Percentiles rank a stretch among this genome's conserved stretches.
phyloP scores from a whole-genome alignment of 2,797 vertebrate genomes.

The Trematomus bernacchii region DNA sequence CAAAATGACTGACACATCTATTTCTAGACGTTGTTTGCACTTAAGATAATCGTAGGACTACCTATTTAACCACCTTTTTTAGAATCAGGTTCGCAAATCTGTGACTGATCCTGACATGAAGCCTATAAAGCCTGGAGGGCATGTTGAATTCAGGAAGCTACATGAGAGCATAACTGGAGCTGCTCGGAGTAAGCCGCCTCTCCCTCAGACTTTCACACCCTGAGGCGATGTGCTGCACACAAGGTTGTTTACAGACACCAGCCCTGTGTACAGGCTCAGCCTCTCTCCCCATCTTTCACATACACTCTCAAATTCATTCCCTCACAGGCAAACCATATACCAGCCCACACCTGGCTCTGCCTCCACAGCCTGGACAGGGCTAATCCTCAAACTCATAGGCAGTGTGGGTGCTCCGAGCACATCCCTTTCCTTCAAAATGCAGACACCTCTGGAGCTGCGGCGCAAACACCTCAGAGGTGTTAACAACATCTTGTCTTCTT shows the following conservation, averaged over 20 bases:
- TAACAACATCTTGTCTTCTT: constrained; percentile 20
- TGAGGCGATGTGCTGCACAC: constrained; percentile 70
- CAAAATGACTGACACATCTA: neutral
- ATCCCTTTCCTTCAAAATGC: constrained; percentile 65
- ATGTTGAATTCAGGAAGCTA: constrained; percentile 65
- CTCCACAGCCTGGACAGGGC: constrained; percentile 47
- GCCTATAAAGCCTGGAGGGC: constrained; percentile 57
- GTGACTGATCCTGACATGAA: constrained; percentile 56
- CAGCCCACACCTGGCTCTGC: constrained; percentile 64
- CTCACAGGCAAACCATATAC: constrained; percentile 56
- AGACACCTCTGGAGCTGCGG: constrained; percentile 65
- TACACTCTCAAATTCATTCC: constrained; percentile 59
- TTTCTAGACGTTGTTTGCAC: constrained; percentile 2
- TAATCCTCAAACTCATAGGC: constrained; percentile 77
- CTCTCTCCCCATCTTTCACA: constrained; percentile 57
- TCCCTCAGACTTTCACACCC: constrained; percentile 72
- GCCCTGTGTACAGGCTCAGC: constrained; percentile 62
- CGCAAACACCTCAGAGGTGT: constrained; percentile 61
- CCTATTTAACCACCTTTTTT: constrained; percentile 32
- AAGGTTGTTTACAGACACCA: constrained; percentile 78
- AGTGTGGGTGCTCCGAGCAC: constrained; percentile 62
- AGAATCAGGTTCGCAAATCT: constrained; percentile 54
- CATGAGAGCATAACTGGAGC: constrained; percentile 55
- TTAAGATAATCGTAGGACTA: neutral
- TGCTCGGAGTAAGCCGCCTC: constrained; percentile 55